phyloP scores from a whole-genome alignment of 2,113 vertebrate genomes.

The Atrichornis clamosus region DNA sequence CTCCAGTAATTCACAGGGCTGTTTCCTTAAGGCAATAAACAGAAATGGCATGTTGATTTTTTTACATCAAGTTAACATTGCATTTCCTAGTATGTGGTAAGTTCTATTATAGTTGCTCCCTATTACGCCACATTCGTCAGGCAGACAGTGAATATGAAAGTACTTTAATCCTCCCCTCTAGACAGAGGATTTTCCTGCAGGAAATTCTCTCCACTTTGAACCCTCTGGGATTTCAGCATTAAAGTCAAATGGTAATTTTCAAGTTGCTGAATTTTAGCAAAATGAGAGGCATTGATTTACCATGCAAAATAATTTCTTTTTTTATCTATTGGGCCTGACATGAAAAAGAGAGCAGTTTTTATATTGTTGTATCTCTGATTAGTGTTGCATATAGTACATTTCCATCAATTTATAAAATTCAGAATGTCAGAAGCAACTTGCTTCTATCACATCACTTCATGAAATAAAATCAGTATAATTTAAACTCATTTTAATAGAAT shows the following conservation, averaged over 20 bases:
- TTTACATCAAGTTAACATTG: neutral
- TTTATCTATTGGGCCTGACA: neutral
- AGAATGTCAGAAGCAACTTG: neutral
- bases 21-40: neutral
- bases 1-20: neutral
- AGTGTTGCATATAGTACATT: neutral
- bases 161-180: neutral
- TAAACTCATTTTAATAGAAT: neutral
- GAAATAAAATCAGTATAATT: neutral
- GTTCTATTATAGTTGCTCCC: neutral
- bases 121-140: neutral
- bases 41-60: neutral
- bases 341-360: neutral
- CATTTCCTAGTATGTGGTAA: neutral
- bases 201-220: neutral
- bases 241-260: neutral
- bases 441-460: neutral
- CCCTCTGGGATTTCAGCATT: neutral
- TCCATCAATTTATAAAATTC: neutral
- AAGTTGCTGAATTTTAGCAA: neutral
- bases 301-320: neutral
- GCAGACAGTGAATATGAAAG: neutral
- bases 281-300: neutral
- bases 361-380: neutral
- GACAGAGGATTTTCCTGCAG: constrained; percentile 15